These are phyloP conservation scores for Drosophila rubida DNA, from an alignment of 2,888 invertebrate genomes.

Conservation along the genomic window DNA sequence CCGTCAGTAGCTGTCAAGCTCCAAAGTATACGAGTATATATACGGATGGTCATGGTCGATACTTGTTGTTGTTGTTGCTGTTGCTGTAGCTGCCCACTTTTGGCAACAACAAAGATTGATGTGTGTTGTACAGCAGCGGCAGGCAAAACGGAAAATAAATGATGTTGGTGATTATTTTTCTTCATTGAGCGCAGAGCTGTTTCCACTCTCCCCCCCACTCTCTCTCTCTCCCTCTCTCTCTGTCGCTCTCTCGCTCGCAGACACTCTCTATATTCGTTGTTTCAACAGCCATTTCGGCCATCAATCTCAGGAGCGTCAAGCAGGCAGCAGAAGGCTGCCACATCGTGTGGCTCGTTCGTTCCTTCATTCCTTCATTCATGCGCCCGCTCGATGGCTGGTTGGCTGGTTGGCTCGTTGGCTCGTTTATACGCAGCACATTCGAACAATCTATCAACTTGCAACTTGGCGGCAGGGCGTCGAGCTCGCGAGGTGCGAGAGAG, in stretches of 20 bases:
- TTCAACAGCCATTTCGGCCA: conserved; percentile 78
- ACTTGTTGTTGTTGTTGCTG: conserved; percentile 59
- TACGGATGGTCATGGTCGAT: conserved; percentile 69
- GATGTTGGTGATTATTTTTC: conserved; percentile 84
- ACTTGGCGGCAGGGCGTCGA: conserved; percentile 31
- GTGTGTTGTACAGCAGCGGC: conserved; percentile 78
- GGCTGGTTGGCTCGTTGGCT: conserved; percentile 31
- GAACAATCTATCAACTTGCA: conserved; percentile 72
- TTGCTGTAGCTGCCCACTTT: conserved; percentile 61
- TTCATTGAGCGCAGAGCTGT: conserved; percentile 78
- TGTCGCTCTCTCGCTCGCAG: conserved; percentile 1
- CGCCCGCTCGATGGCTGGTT: conserved; percentile 37
- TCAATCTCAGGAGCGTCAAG: conserved; percentile 68
- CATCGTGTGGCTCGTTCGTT: conserved; percentile 35
- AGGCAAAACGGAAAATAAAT: conserved; percentile 83
- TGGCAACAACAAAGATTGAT: conserved; percentile 83
- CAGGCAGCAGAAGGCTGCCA: conserved; percentile 54
- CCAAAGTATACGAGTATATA: conserved; percentile 50
- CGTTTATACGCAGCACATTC: conserved; percentile 70
- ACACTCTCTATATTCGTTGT: conserved; percentile 50
- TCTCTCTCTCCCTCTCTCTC: conserved; percentile 9
- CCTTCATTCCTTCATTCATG: conserved; percentile 53
- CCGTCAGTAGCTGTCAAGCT: conserved; percentile 74
- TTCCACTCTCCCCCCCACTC: conserved; percentile 22
- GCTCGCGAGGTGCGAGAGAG: conserved; percentile 20